Conservation (phyloP, 2,797 vertebrate species). For the Danio tinwini region DNA sequence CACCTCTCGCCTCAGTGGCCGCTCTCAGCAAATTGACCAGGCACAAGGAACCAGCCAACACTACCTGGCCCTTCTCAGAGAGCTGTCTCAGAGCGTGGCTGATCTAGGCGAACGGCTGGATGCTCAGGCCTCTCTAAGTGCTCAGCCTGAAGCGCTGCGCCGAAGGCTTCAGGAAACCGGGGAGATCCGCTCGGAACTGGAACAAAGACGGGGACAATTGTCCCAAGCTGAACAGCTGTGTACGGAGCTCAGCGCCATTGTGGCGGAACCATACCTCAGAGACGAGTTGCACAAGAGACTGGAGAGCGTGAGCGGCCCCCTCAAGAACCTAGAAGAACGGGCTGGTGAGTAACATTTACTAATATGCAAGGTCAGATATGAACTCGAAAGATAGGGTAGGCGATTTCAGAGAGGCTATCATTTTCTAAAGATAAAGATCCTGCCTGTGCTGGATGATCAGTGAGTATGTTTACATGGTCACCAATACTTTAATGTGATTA, state of each 20-base stretch:
- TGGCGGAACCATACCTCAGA: conserved; percentile 93
- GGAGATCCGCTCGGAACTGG: conserved; percentile 92
- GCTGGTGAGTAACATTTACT: conserved; percentile 80
- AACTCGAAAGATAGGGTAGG: neutral
- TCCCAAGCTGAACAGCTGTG: conserved; percentile 87
- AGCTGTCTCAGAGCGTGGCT: conserved; percentile 86
- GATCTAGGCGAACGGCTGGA: conserved; percentile 85
- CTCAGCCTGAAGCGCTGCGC: conserved; percentile 91
- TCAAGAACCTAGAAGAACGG: conserved; percentile 91
- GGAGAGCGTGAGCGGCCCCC: conserved; percentile 87
- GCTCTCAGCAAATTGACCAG: conserved; percentile 90
- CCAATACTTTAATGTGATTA: no score
- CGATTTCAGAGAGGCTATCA: no score
- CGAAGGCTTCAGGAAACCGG: conserved; percentile 93
- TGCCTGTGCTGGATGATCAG: no score
- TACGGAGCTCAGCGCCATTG: conserved; percentile 86
- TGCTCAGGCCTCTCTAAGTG: conserved; percentile 86
- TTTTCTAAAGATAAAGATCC: no score
- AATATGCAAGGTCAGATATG: conserved; percentile 23
- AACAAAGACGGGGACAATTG: conserved; percentile 83
- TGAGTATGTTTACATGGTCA: no score
- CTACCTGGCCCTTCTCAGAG: conserved; percentile 87
- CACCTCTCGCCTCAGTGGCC: conserved; percentile 83
- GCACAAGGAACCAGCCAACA: conserved; percentile 90
- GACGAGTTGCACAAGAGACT: conserved; percentile 95